phyloP scores from a whole-genome alignment of 2,113 vertebrate genomes.

The Thermophis baileyi region DNA sequence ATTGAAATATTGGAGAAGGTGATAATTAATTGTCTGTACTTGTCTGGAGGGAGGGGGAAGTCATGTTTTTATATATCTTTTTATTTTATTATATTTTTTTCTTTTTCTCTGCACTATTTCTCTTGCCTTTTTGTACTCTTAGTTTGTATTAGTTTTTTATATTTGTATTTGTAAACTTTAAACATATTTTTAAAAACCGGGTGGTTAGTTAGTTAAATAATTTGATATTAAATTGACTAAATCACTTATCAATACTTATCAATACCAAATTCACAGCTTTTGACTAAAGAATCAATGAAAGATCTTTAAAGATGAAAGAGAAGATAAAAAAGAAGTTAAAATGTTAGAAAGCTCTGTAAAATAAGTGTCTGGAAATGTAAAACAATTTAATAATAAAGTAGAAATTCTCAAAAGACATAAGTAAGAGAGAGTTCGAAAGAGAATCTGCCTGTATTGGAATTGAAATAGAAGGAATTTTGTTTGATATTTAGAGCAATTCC shows the following conservation, averaged over 20 bases:
- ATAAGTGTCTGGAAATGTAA: neutral
- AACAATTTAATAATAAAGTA: neutral
- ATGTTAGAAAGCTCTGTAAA: neutral
- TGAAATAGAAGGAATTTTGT: neutral
- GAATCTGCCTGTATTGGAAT: neutral
- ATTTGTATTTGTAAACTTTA: neutral
- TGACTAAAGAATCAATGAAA: neutral
- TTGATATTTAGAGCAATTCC: neutral
- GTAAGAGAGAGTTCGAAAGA: neutral
- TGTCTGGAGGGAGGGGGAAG: neutral
- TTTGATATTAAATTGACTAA: neutral
- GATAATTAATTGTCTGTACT: neutral
- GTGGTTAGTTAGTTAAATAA: neutral
- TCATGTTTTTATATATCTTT: neutral
- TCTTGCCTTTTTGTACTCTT: neutral
- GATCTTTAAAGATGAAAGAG: neutral
- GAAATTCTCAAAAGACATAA: neutral
- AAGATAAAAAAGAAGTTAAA: neutral
- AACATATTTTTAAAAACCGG: neutral
- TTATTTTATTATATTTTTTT: neutral
- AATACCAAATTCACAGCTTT: neutral
- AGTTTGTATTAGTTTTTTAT: neutral
- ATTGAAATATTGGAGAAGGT: neutral
- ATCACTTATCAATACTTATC: neutral
- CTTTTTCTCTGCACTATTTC: neutral